Conservation (phyloP, 2,797 vertebrate species). For the Bucorvus abyssinicus region DNA sequence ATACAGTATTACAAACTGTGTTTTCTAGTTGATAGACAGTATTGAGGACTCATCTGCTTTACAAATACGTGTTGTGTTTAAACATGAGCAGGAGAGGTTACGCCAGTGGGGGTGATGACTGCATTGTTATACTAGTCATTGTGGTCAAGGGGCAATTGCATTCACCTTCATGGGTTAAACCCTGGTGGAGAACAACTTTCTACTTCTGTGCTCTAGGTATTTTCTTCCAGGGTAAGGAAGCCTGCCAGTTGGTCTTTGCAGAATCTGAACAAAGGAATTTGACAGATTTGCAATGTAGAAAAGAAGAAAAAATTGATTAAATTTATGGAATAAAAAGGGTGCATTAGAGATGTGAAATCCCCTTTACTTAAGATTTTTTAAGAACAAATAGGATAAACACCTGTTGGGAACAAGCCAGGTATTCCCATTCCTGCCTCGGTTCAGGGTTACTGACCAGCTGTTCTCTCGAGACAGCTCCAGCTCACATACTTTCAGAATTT, state of each 20-base stretch:
- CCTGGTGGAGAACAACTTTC: neutral
- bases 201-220: neutral
- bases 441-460: neutral
- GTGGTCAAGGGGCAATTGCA: neutral
- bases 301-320: neutral
- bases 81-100: neutral
- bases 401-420: neutral
- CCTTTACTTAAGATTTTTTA: neutral
- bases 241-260: neutral
- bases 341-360: neutral
- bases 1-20: neutral
- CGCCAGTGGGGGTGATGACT: neutral
- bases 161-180: neutral
- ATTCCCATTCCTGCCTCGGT: neutral
- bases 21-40: neutral
- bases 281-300: neutral
- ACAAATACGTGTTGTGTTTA: neutral
- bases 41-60: neutral
- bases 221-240: neutral
- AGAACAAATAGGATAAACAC: neutral
- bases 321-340: neutral
- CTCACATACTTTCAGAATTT: neutral
- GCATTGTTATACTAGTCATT: neutral
- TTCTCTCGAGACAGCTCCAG: neutral
- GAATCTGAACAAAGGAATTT: neutral